Evolutionary conservation across 2,113 vertebrate genomes (phyloP).

Genomic region (Megaleporinus macrocephalus): DNA sequence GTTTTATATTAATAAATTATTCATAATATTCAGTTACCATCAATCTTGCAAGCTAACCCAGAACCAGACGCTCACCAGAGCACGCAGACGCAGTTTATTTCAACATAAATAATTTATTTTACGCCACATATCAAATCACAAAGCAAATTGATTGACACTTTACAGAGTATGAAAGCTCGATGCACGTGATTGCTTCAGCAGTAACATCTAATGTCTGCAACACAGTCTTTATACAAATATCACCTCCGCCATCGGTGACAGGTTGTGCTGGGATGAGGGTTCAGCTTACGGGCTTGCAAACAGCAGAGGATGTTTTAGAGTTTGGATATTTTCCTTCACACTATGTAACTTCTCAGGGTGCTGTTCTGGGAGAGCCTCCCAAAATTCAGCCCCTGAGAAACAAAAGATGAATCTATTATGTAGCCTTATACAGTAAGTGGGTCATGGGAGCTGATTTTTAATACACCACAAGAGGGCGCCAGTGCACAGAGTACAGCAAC

Average conservation of each 20-base stretch:
- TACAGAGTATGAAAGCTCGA: constrained; percentile 49
- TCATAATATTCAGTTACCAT: too few species aligned
- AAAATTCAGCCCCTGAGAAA: background rate
- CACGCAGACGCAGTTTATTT: background rate
- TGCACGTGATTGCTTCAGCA: constrained; percentile 29
- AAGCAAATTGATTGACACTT: constrained; percentile 40
- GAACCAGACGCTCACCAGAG: background rate
- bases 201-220: constrained; percentile 19
- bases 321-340: too few species aligned
- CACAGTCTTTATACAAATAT: background rate
- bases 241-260: background rate
- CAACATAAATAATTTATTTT: constrained; percentile 42
- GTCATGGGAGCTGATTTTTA: background rate
- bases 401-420: background rate
- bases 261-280: background rate
- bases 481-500: constrained; percentile 1
- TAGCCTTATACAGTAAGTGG: background rate
- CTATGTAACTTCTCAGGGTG: too few species aligned
- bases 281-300: background rate
- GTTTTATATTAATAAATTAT: too few species aligned
- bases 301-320: too few species aligned
- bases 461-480: background rate
- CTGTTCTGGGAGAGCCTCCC: too few species aligned
- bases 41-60: too few species aligned
- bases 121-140: constrained; percentile 54